Evolutionary conservation across 30 jellyfish, hydroid and myxozoan genomes (phyloP).

Genomic region (Catostylus mosaicus): DNA sequence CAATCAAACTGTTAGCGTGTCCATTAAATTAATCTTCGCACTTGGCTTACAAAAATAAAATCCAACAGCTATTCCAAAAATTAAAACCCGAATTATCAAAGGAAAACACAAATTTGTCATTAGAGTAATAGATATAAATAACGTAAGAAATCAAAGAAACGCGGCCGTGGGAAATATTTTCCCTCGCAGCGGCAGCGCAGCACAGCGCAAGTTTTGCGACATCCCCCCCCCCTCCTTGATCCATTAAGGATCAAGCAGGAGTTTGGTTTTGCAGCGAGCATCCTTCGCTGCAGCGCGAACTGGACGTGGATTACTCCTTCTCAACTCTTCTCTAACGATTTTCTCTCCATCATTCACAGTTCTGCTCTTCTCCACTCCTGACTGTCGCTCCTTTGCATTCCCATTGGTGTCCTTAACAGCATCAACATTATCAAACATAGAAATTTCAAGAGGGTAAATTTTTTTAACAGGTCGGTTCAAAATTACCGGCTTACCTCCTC

Average conservation of each 20-base stretch:
- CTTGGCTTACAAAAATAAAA: too few relatives aligned
- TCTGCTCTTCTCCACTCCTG: conserved; percentile 32
- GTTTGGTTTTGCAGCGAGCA: conserved; percentile 41
- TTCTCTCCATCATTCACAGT: conserved; percentile 4
- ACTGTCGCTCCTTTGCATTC: conserved; percentile 3
- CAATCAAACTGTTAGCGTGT: too few relatives aligned
- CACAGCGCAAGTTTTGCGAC: conserved; percentile 7
- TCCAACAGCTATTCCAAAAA: too few relatives aligned
- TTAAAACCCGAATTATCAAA: too few relatives aligned
- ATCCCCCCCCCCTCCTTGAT: conserved; percentile 75
- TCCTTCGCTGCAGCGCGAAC: conserved; percentile 44
- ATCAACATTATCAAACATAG: neutral
- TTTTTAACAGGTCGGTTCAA: conserved; percentile 5
- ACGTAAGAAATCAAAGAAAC: too few relatives aligned
- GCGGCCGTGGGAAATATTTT: too few relatives aligned
- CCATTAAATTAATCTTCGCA: too few relatives aligned
- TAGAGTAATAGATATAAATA: too few relatives aligned
- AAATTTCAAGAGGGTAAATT: conserved; percentile 10
- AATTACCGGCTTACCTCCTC: conserved; percentile 8
- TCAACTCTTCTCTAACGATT: conserved; percentile 1
- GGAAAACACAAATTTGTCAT: too few relatives aligned
- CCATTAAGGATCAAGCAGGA: conserved; percentile 48
- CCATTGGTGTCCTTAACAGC: neutral
- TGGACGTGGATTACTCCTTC: conserved; percentile 10
- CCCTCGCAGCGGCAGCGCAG: too few relatives aligned